Evolutionary conservation across 2,797 vertebrate species (phyloP), one percentile per base, ranked within the genome.

Genomic region (Phyllotis vaccarum): DNA sequence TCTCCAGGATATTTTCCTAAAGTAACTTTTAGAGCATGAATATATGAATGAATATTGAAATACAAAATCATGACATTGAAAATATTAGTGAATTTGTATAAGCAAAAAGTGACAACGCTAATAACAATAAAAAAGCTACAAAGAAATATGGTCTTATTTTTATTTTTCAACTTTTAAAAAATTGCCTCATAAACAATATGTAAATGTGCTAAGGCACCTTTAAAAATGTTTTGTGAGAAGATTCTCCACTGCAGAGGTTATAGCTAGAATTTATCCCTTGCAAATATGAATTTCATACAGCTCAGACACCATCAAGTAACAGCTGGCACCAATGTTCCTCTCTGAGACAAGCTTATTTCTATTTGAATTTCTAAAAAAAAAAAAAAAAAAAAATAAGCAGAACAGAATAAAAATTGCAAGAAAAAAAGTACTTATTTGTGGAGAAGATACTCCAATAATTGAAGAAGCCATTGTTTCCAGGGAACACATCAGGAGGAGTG

Each of bases 321-420:
- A 90, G 70, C 90, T 76, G 78, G 54, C 17, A 79, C 52, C 60
- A 37, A 92, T 87, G 94, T 94, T 93, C 21, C 74, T 96, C 27
- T 72, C 56, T 93, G 54, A 90, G 76, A 89, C 76, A 94, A 87
- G 64, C 43, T 94, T 90, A 70, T 93, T 92, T 94, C 78, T 93
- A 70, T 82, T 68, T 76, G 88, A 96, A 97, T 97, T 86, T 88
- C 90, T 94, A 92, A 82, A 94, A 93, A 49, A 76, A 10, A 89
- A 76, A 68, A 92, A 82, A 94, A 93, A 49, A 76, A 10, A 89
- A 76, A 68, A 82, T 93, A 93, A 96, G 58, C 58, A 91, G n/a
- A 96, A 90, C 37, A 95, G 54, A 19, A 82, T 29, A 56, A 40
- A 82, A 54, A 56, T 34, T 75, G 56, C n/a, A 52, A 58, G 16